A percentile compares a stretch with the other conserved stretches of the same genome.
These are phyloP conservation scores for Druceiella hillmani DNA, from an alignment of 2,888 invertebrate species.

Conservation along the genomic window DNA sequence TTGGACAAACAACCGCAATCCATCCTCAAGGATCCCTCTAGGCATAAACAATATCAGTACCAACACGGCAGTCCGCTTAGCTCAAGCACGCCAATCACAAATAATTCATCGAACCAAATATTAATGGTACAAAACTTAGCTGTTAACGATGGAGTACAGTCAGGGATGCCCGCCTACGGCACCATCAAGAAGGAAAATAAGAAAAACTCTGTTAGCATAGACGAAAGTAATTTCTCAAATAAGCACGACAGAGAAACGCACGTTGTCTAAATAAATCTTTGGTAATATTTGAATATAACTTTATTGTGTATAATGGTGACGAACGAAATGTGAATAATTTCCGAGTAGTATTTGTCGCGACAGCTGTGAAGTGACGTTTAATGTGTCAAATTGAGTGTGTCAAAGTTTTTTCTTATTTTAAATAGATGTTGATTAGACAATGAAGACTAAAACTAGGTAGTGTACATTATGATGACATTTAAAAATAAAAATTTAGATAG, in stretches of 20 bases:
- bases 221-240: slow-evolving; percentile 42
- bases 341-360: too few species aligned
- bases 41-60: slow-evolving; percentile 48
- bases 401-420: too few species aligned
- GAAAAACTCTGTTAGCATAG: slow-evolving; percentile 46
- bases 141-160: slow-evolving; percentile 27
- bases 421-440: too few species aligned
- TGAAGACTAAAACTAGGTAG: too few species aligned
- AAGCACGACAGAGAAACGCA: slow-evolving; percentile 46
- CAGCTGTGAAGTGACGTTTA: too few species aligned
- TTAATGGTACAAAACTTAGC: slow-evolving; percentile 55
- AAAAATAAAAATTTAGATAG: too few species aligned
- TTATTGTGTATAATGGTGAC: too few species aligned
- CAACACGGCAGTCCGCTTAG: slow-evolving; percentile 48
- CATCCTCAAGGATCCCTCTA: slow-evolving; percentile 58
- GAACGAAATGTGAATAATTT: too few species aligned
- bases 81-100: slow-evolving; percentile 41
- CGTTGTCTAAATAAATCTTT: slow-evolving; percentile 40
- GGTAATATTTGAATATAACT: too few species aligned
- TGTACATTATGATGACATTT: too few species aligned
- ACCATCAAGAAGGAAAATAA: slow-evolving; percentile 49
- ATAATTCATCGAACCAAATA: slow-evolving; percentile 46
- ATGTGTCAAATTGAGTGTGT: too few species aligned
- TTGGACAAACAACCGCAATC: slow-evolving; percentile 54
- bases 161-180: slow-evolving; percentile 49